Percentiles rank a stretch among this genome's conserved stretches.
These are phyloP conservation scores for Nasonia giraulti DNA, from an alignment of 1,140 invertebrate genomes.

Conservation along the genomic window DNA sequence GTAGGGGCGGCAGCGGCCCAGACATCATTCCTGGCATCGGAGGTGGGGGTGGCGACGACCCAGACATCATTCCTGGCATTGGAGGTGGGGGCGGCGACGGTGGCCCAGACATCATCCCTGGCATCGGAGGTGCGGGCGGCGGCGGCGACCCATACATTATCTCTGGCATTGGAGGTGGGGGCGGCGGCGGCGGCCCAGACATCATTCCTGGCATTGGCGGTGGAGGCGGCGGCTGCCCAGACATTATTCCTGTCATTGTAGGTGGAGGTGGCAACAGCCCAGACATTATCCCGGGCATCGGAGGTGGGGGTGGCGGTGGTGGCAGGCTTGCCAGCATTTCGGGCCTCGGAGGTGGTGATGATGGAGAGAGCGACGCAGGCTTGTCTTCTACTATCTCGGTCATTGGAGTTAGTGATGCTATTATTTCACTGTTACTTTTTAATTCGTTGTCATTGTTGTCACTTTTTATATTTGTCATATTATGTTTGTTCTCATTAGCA, in stretches of 20 bases:
- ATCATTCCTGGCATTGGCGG: constrained; percentile 68
- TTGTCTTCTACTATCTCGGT: neutral
- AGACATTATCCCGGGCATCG: constrained; percentile 59
- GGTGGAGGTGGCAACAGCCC: constrained; percentile 64
- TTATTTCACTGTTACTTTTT: neutral
- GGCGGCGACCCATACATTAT: constrained; percentile 52
- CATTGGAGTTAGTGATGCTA: neutral
- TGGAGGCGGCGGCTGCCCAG: constrained; percentile 67
- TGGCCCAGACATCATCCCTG: constrained; percentile 67
- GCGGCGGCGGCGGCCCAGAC: constrained; percentile 60
- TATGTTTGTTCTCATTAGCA: neutral
- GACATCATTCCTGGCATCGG: no score
- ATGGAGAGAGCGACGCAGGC: constrained; percentile 56
- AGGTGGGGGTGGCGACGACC: neutral
- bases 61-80: constrained; percentile 53
- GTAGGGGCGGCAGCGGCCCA: no score
- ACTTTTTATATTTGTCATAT: neutral
- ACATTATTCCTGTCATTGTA: constrained; percentile 48
- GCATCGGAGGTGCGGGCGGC: constrained; percentile 62
- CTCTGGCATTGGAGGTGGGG: constrained; percentile 67
- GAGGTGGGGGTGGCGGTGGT: constrained; percentile 58
- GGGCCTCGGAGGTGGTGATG: constrained; percentile 53
- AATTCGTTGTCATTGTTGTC: no score
- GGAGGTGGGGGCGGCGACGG: constrained; percentile 69
- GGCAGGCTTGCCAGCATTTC: neutral